Percentiles rank a stretch among this genome's conserved stretches.
Evolutionary conservation across 2,888 invertebrate genomes (phyloP).

Genomic region (Drosophila bunnanda): DNA sequence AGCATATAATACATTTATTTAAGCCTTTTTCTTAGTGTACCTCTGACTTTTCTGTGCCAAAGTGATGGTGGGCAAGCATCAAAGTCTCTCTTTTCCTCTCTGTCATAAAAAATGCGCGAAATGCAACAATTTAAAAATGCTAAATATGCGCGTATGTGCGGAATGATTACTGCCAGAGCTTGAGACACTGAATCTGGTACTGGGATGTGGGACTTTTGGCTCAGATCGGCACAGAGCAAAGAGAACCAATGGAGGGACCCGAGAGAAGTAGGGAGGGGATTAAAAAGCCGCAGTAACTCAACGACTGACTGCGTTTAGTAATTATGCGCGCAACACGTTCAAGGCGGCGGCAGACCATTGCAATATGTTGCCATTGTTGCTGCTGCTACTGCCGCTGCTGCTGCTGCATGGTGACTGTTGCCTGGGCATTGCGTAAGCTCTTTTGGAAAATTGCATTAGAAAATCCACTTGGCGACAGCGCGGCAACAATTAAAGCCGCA

Average conservation of each 20-base stretch:
- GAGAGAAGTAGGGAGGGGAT: slow-evolving; percentile 14
- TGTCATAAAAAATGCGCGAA: slow-evolving; percentile 76
- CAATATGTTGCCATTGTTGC: slow-evolving; percentile 71
- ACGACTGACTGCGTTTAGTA: slow-evolving; percentile 57
- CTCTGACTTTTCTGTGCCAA: slow-evolving; percentile 1
- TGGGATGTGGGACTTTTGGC: slow-evolving; percentile 13
- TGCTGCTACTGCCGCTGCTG: slow-evolving; percentile 31
- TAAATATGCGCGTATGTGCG: slow-evolving; percentile 76
- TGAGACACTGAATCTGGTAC: slow-evolving; percentile 25
- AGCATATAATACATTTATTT: not conserved
- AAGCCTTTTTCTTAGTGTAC: not conserved
- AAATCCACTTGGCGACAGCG: slow-evolving; percentile 69
- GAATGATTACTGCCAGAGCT: slow-evolving; percentile 64
- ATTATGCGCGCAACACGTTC: slow-evolving; percentile 76
- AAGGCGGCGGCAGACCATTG: slow-evolving; percentile 70
- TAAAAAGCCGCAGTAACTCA: slow-evolving; percentile 47
- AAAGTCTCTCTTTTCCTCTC: slow-evolving; percentile 28
- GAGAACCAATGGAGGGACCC: not conserved
- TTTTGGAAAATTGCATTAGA: slow-evolving; percentile 76
- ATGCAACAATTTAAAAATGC: slow-evolving; percentile 75
- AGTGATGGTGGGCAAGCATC: slow-evolving; percentile 20
- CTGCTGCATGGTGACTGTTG: slow-evolving; percentile 42
- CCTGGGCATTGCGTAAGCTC: slow-evolving; percentile 61
- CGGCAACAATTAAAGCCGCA: slow-evolving; percentile 76
- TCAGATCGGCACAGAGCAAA: slow-evolving; percentile 43